phyloP scores from a whole-genome alignment of 2,888 invertebrate species.

The Caenorhabditis virilis region DNA sequence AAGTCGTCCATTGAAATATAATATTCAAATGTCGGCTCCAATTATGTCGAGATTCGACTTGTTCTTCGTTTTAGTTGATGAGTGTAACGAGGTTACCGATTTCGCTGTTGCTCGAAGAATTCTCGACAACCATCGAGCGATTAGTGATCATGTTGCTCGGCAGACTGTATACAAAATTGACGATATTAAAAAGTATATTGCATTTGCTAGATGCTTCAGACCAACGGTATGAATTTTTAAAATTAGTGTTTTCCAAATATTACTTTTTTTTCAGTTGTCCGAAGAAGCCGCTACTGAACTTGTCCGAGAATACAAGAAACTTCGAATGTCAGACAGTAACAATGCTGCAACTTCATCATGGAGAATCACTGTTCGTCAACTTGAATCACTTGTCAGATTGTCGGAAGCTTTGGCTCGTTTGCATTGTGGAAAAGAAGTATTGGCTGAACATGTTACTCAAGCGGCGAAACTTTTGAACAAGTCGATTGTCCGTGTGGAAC shows the following conservation, averaged over 20 bases:
- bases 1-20: constrained; percentile 88
- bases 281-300: constrained; percentile 81
- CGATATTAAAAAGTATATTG: constrained; percentile 91
- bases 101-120: constrained; percentile 95
- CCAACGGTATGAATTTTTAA: constrained; percentile 76
- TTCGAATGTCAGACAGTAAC: constrained; percentile 82
- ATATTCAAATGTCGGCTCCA: constrained; percentile 88
- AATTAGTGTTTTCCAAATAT: neutral
- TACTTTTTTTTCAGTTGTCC: constrained; percentile 69
- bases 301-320: constrained; percentile 84
- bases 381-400: constrained; percentile 91
- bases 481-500: constrained; percentile 80
- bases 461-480: constrained; percentile 81
- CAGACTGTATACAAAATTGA: constrained; percentile 84
- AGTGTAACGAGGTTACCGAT: constrained; percentile 91
- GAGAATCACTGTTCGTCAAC: constrained; percentile 93
- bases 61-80: constrained; percentile 96
- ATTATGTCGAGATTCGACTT: constrained; percentile 99
- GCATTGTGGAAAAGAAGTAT: constrained; percentile 80
- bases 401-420: constrained; percentile 95
- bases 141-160: constrained; percentile 79
- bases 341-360: constrained; percentile 78
- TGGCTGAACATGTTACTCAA: constrained; percentile 86
- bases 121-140: constrained; percentile 83
- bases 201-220: constrained; percentile 92